Percentiles rank a stretch among this genome's conserved stretches.
Evolutionary conservation across 2,113 vertebrate genomes (phyloP).

Genomic region (Coreoperca whiteheadi): DNA sequence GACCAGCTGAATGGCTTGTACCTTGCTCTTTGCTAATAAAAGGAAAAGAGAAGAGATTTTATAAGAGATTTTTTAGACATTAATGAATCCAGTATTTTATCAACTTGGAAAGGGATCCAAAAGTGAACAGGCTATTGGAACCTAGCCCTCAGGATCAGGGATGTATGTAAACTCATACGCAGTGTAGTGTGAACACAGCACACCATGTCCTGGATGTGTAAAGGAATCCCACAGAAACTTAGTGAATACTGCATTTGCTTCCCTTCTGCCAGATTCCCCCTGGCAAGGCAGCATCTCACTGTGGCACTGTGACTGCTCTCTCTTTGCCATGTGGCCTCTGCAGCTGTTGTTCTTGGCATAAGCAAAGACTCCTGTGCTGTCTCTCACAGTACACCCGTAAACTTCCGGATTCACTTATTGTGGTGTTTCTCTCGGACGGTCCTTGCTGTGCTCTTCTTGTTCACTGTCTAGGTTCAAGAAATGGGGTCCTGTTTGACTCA

Average conservation of each 20-base stretch:
- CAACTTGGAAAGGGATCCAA: not conserved
- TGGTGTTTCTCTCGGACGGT: not conserved
- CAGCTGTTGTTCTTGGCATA: slow-evolving; percentile 66
- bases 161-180: not conserved
- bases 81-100: not conserved
- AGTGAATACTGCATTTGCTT: slow-evolving; percentile 37
- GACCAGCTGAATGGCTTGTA: not conserved
- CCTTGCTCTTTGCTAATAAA: not conserved
- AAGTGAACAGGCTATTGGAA: not conserved
- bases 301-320: slow-evolving; percentile 53
- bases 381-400: slow-evolving; percentile 20
- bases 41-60: not conserved
- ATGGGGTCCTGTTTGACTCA: slow-evolving; percentile 5
- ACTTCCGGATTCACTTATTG: slow-evolving; percentile 29
- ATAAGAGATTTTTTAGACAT: not conserved
- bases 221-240: slow-evolving; percentile 37
- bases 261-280: slow-evolving; percentile 44
- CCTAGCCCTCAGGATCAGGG: not conserved
- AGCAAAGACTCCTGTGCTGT: slow-evolving; percentile 6
- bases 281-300: slow-evolving; percentile 50
- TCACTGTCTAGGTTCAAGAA: not conserved
- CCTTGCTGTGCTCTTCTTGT: not conserved
- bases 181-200: not conserved
- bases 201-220: slow-evolving; percentile 2
- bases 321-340: slow-evolving; percentile 60